phyloP scores from a whole-genome alignment of 2,113 vertebrate genomes.

The Hepsetus odoe region DNA sequence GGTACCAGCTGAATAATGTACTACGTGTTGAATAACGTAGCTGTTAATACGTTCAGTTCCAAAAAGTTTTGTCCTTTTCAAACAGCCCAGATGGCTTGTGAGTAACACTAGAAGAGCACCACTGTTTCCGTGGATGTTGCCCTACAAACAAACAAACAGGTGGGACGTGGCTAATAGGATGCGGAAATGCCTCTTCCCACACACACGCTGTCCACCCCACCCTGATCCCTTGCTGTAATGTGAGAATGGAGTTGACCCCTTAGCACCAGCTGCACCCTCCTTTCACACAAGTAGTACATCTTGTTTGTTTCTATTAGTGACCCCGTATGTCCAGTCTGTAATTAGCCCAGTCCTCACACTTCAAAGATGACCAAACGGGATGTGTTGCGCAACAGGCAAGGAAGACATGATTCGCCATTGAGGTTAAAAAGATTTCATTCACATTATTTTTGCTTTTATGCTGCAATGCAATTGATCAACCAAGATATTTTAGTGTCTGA shows the following conservation, averaged over 20 bases:
- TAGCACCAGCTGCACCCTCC: conserved; percentile 40
- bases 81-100: conserved; percentile 35
- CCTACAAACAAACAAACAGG: conserved; percentile 47
- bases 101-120: conserved; percentile 34
- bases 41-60: conserved; percentile 11
- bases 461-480: not conserved
- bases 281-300: conserved; percentile 40
- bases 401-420: conserved; percentile 16
- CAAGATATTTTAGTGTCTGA: not conserved
- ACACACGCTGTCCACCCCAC: conserved; percentile 50
- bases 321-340: conserved; percentile 65
- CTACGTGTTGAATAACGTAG: conserved; percentile 14
- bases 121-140: conserved; percentile 12
- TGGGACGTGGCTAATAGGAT: conserved; percentile 40
- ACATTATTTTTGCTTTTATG: not conserved
- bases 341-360: conserved; percentile 66
- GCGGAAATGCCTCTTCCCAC: conserved; percentile 61
- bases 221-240: conserved; percentile 31
- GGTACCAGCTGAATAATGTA: conserved; percentile 26
- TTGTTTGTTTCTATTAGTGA: conserved; percentile 71
- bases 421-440: not conserved
- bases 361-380: conserved; percentile 70
- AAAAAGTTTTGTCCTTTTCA: not conserved
- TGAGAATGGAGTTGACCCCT: conserved; percentile 48
- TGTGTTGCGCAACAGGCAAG: conserved; percentile 6